Base-by-base conservation (phyloP, 2,888 invertebrate species). In the Dryococelus australis region DNA sequence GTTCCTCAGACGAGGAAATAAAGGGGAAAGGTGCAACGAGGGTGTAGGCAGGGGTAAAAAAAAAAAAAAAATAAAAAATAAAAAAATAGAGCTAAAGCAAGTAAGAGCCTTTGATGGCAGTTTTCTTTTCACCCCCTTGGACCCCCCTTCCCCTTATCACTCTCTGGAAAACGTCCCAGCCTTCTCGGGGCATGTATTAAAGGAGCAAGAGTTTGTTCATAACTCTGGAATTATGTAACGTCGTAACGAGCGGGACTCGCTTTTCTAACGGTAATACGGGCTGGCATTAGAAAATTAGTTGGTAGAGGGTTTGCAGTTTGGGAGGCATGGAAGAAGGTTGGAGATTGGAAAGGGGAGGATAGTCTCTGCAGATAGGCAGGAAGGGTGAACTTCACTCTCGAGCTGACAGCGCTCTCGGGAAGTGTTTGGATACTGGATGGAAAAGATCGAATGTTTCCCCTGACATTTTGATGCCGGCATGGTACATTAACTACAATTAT, bases 231-330 rank as follows among this genome's bases (percentile, higher is more conserved):
- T 83, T 83, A 83, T 83, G 35, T 83, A 28, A 83, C 83, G 13
- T 28, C 83, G 83, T 83, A 35, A 83, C 83, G 43, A 83, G 83
- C 43, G 35, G n/a, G 20, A 35, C 43, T 83, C 83, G 26, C 83
- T 20, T 83, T 83, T 80, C n/a, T 83, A 83, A 35, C 35, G 83
- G 83, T 83, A 83, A 83, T 83, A 35, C 24, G 43, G 43, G 43
- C 35, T 83, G 43, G 83, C 83, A 83, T 83, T 83, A 83, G 83
- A 83, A 83, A 83, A 83, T 83, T 83, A 83, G 83, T 24, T 35
- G 83, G 28, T 13, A n/a, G 65, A 65, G 65, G 65, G 65, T 10
- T 20, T n/a, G 24, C 8, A 65, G 65, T 10, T 20, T 20, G 1
- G 65, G n/a, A 9, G 65, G n/a, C 20, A 0, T 16, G 24, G n/a